Conservation (phyloP, 2,113 vertebrate species). For the Spea multiplicata region DNA sequence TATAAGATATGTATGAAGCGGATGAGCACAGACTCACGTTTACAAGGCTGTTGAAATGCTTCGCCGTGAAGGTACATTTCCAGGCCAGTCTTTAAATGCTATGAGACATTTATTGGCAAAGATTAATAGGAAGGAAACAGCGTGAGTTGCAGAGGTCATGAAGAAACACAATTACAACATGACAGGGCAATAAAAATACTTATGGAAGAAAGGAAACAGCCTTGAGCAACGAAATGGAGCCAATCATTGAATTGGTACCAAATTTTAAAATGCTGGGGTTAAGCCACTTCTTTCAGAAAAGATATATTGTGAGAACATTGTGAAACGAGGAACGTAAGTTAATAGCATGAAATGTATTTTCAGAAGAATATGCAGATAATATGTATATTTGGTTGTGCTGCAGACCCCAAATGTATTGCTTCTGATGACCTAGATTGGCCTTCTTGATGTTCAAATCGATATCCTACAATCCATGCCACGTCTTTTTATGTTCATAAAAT, state of each 20-base stretch:
- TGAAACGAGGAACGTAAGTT: too few species aligned
- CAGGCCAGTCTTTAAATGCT: not conserved
- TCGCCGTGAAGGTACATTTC: not conserved
- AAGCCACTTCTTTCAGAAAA: not conserved
- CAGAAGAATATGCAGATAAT: too few species aligned
- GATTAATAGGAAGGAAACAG: slow-evolving; percentile 14
- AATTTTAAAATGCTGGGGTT: not conserved
- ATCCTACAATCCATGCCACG: too few species aligned
- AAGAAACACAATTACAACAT: not conserved
- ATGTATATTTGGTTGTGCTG: too few species aligned
- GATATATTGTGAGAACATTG: too few species aligned
- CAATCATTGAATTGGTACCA: not conserved
- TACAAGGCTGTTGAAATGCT: not conserved
- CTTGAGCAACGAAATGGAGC: not conserved
- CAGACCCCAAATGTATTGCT: too few species aligned
- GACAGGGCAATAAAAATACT: not conserved
- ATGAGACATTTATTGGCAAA: not conserved
- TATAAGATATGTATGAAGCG: not conserved
- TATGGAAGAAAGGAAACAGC: not conserved
- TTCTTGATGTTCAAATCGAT: too few species aligned
- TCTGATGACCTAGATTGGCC: too few species aligned
- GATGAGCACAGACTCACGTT: slow-evolving; percentile 36
- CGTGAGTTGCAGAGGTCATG: not conserved
- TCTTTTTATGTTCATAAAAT: too few species aligned
- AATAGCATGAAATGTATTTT: too few species aligned